Conservation (phyloP, 2,888 invertebrate species). For the Plemyria rubiginata region DNA sequence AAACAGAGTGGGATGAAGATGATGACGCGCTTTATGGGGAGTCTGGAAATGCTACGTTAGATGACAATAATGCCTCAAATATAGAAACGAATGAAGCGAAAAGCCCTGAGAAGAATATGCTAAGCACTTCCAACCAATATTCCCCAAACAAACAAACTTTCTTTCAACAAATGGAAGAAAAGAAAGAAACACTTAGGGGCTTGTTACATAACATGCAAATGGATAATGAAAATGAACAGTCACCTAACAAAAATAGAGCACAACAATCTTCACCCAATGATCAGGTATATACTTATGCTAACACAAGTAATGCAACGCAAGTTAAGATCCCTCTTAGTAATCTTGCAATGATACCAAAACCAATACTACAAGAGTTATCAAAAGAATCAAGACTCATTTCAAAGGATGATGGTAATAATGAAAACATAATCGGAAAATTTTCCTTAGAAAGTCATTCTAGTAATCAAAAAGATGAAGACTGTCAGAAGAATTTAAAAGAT, state of each 20-base stretch:
- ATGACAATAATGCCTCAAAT: constrained; percentile 23
- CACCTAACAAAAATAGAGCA: constrained; percentile 36
- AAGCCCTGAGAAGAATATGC: constrained; percentile 53
- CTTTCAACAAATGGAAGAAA: constrained; percentile 59
- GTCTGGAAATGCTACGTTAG: constrained; percentile 31
- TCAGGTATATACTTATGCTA: constrained; percentile 5
- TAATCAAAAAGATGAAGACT: constrained; percentile 37
- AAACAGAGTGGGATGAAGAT: constrained; percentile 76
- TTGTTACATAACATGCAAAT: constrained; percentile 63
- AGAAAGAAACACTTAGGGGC: constrained; percentile 61
- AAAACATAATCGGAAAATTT: constrained; percentile 7
- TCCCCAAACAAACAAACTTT: constrained; percentile 46
- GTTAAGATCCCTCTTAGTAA: constrained; percentile 21
- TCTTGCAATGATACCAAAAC: constrained; percentile 41
- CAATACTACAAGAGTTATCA: constrained; percentile 55
- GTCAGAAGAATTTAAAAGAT: constrained; percentile 53
- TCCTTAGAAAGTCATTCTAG: constrained; percentile 8
- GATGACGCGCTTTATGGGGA: constrained; percentile 79
- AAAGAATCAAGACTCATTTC: constrained; percentile 54
- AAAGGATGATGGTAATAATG: constrained; percentile 36
- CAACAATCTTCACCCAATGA: constrained; percentile 27
- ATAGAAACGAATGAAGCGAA: constrained; percentile 45
- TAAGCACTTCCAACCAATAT: constrained; percentile 33
- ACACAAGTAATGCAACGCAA: constrained; percentile 11
- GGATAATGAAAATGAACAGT: constrained; percentile 46